Percentiles rank a stretch among this genome's conserved stretches.
phyloP scores from a whole-genome alignment of 2,888 invertebrate genomes.

The Strigamia transsilvanica region DNA sequence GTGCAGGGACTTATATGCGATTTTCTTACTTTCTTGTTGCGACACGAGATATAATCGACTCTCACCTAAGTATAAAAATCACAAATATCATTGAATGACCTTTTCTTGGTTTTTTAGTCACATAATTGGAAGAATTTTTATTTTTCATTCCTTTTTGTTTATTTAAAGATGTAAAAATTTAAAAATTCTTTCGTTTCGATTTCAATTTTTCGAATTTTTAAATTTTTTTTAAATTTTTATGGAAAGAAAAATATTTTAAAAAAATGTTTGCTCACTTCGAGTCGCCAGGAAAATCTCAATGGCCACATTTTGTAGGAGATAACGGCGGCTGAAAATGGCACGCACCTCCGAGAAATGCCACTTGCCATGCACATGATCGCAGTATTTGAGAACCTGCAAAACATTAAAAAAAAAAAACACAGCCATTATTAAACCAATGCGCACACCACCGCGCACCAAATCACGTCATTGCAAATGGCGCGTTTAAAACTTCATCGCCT shows the following conservation, averaged over 20 bases:
- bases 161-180: too few species aligned
- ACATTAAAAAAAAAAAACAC: background rate
- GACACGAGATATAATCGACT: constrained; percentile 50
- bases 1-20: background rate
- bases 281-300: constrained; percentile 99
- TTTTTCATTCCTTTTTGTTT: background rate
- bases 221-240: too few species aligned
- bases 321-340: constrained; percentile 96
- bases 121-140: too few species aligned
- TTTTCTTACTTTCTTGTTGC: constrained; percentile 51
- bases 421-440: too few species aligned
- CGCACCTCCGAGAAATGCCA: constrained; percentile 99
- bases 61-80: constrained; percentile 52
- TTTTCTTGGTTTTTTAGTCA: too few species aligned
- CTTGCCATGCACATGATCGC: constrained; percentile 98
- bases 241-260: too few species aligned
- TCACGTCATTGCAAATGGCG: too few species aligned
- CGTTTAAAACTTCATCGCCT: too few species aligned
- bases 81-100: background rate
- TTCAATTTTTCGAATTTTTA: too few species aligned
- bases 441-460: too few species aligned
- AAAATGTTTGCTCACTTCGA: constrained; percentile 77
- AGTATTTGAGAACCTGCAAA: constrained; percentile 89
- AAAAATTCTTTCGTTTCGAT: too few species aligned
- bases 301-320: constrained; percentile 92